phyloP scores from a whole-genome alignment of 2,888 invertebrate genomes.

The Electrophaes corylata region DNA sequence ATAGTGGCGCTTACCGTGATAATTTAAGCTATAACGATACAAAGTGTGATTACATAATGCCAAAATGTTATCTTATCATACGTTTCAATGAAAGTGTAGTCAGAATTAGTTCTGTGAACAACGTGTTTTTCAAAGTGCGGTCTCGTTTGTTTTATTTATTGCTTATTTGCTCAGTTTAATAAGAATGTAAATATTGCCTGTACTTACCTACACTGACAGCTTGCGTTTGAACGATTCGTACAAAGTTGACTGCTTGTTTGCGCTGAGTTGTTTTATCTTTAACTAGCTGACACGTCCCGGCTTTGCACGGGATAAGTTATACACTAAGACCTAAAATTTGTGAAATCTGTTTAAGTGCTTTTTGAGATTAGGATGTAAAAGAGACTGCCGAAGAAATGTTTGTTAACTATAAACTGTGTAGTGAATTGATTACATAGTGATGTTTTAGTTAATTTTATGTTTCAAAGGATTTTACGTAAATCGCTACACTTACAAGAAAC shows the following conservation, averaged over 20 bases:
- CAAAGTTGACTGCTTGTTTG: slow-evolving; percentile 33
- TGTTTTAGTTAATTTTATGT: no score
- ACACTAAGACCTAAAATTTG: not conserved
- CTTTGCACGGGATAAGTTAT: no score
- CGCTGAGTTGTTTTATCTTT: slow-evolving; percentile 13
- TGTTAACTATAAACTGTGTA: no score
- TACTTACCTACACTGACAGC: slow-evolving; percentile 25
- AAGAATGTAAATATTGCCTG: slow-evolving; percentile 36
- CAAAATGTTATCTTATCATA: slow-evolving; percentile 49
- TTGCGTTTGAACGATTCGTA: slow-evolving; percentile 31
- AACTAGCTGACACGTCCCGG: not conserved
- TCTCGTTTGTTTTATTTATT: slow-evolving; percentile 37
- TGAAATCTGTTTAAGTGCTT: no score
- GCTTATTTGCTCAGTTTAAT: slow-evolving; percentile 32
- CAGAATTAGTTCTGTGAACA: slow-evolving; percentile 47
- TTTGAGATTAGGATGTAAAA: no score
- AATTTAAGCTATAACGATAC: not conserved
- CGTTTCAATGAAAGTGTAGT: slow-evolving; percentile 47
- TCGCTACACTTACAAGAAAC: no score
- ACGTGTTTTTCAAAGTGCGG: slow-evolving; percentile 42
- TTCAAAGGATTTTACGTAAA: no score
- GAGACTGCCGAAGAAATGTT: no score
- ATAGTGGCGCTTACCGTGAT: not conserved
- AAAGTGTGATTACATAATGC: slow-evolving; percentile 24
- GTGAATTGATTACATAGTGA: no score